Conservation (phyloP, 2,888 invertebrate species). For the Melanostoma scalare region DNA sequence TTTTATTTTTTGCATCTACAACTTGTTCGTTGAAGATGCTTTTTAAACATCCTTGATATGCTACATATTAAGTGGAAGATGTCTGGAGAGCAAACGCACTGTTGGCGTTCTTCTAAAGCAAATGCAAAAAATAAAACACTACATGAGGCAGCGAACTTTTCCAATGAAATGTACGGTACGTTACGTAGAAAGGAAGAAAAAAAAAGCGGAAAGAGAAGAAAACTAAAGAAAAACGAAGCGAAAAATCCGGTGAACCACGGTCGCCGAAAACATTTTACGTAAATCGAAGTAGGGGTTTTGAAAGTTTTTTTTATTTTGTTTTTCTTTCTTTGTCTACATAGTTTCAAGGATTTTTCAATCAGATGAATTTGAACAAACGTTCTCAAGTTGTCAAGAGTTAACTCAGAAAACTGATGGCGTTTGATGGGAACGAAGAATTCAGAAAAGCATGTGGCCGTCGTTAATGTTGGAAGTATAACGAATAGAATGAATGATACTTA, state of each 20-base stretch:
- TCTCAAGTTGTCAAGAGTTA: slow-evolving; percentile 40
- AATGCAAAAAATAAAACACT: slow-evolving; percentile 39
- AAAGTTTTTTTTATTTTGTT: slow-evolving; percentile 6
- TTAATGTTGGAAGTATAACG: too few relatives aligned
- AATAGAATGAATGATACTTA: too few relatives aligned
- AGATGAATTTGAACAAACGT: slow-evolving; percentile 69
- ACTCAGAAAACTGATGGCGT: background rate
- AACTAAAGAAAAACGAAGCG: slow-evolving; percentile 12
- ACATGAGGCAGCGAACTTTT: slow-evolving; percentile 63
- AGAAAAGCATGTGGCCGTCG: too few relatives aligned
- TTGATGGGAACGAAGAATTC: too few relatives aligned
- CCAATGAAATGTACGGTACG: background rate
- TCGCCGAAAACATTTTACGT: slow-evolving; percentile 41
- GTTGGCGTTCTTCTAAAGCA: slow-evolving; percentile 38
- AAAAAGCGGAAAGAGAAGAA: background rate
- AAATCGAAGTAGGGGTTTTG: slow-evolving; percentile 38
- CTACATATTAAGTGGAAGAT: slow-evolving; percentile 55
- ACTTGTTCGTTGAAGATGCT: slow-evolving; percentile 9
- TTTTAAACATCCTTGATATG: slow-evolving; percentile 56
- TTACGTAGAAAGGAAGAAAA: background rate
- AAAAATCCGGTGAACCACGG: slow-evolving; percentile 34
- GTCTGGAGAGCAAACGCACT: slow-evolving; percentile 61
- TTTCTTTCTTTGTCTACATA: slow-evolving; percentile 39
- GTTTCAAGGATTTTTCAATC: slow-evolving; percentile 71
- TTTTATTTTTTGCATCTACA: slow-evolving; percentile 59